phyloP scores from a whole-genome alignment of 2,113 vertebrate genomes.

The Pholis gunnellus region DNA sequence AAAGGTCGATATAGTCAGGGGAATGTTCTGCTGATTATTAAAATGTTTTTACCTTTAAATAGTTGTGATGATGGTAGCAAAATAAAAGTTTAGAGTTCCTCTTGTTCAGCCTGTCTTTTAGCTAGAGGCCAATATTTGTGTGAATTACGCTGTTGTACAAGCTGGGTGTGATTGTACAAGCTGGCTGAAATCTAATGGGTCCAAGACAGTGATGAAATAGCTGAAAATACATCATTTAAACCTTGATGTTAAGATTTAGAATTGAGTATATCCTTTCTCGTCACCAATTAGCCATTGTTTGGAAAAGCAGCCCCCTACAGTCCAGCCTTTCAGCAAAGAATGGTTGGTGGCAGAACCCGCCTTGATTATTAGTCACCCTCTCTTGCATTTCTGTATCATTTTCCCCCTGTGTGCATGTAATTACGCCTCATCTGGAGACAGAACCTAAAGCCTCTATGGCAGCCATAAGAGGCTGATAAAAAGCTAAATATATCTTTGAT shows the following conservation, averaged over 20 bases:
- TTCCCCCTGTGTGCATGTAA: slow-evolving; percentile 28
- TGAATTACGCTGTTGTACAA: slow-evolving; percentile 3
- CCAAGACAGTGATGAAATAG: not conserved
- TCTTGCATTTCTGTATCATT: slow-evolving; percentile 34
- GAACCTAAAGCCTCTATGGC: slow-evolving; percentile 17
- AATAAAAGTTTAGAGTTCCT: slow-evolving; percentile 25
- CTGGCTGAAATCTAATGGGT: not conserved
- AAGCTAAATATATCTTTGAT: slow-evolving; percentile 33
- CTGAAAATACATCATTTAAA: not conserved
- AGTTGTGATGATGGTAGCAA: slow-evolving; percentile 47
- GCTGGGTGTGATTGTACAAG: slow-evolving; percentile 1
- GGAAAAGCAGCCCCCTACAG: not conserved
- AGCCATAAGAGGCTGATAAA: slow-evolving; percentile 40
- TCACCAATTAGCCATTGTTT: slow-evolving; percentile 18
- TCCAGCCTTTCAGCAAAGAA: not conserved
- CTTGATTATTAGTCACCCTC: slow-evolving; percentile 40
- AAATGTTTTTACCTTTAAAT: slow-evolving; percentile 53
- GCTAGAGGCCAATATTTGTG: slow-evolving; percentile 8
- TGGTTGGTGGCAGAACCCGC: slow-evolving; percentile 3
- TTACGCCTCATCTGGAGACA: slow-evolving; percentile 41
- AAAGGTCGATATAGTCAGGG: slow-evolving; percentile 61
- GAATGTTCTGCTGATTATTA: slow-evolving; percentile 63
- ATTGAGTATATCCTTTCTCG: not conserved
- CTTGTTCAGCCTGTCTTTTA: not conserved
- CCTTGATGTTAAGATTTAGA: slow-evolving; percentile 6